Base-by-base conservation (phyloP, 2,113 vertebrate species). In the Lophotis ruficrista region DNA sequence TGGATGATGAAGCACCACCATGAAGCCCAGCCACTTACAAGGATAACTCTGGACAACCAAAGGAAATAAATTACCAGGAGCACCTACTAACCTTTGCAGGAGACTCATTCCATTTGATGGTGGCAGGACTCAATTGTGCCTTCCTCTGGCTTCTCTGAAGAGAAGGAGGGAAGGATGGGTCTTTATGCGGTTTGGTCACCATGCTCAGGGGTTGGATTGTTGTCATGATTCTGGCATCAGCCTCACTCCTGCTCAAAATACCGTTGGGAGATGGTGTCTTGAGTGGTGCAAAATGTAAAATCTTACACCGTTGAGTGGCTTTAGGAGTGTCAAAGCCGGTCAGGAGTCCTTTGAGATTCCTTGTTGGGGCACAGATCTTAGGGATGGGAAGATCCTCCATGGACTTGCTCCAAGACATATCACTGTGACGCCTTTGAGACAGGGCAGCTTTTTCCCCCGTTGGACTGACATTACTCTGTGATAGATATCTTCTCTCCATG, bases 381-480 rank as follows among this genome's bases (percentile, higher is more conserved):
- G 17, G 91, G 54, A 84, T 93, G 37, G 95, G 90, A 56, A 97
- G 92, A 69, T 43, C 23, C 15, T 99, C 98, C 95, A 83, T 96
- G 60, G 98, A 98, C 77, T 93, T 97, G 79, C 96, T 98, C 61
- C 96, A 93, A 87, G 48, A 89, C 28, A 65, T 53, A 8, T 64
- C 54, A 33, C 23, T 28, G n/a, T 3, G 3, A 15, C 56, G 64
- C 30, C 30, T 78, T 83, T 3, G 79, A 75, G 71, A 30, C 28
- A 65, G 18, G 14, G 13, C 35, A 33, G 3, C 14, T 3, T 23
- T 71, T 35, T 62, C 69, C n/a, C 50, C 62, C 31, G 7, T 7
- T 83, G 75, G 33, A 69, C 18, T 68, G 7, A 4, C 19, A 20
- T 47, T 86, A 27, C 4, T 70, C 60, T 96, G 93, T 15, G 88